Base-by-base conservation (phyloP, 2,797 vertebrate genomes). In the Onychomys leucogaster region DNA sequence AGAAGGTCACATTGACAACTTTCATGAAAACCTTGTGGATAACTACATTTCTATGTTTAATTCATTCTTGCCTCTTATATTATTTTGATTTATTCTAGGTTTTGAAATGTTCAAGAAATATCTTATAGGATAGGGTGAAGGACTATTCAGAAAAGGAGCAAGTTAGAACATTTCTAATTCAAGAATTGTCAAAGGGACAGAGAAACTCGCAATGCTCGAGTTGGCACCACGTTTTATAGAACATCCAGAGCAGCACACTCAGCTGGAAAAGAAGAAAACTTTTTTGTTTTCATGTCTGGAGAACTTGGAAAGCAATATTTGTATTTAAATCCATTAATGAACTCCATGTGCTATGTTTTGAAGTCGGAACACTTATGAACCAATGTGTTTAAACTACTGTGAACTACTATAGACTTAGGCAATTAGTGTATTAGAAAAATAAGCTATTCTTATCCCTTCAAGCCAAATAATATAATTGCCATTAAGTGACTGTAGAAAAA, bases 101-200 rank as follows among this genome's bases (percentile, higher is more conserved):
- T 89, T 98, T 98, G 98, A 98, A 98, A 93, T 96, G 97, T 98
- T 98, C 90, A 97, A 87, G 92, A 97, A 84, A 89, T 97, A 96
- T 94, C 95, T 93, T 98, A 97, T 96, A 98, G 97, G 88, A 52
- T 17, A 88, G 89, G 91, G 57, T 95, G 90, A 97, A 97, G 96
- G 92, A 95, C 14, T 49, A 92, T 91, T 97, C 85, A 73, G 91
- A 97, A 92, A 75, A 85, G 61, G 63, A 97, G 93, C 63, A 93
- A 82, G 76, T 90, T 90, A 89, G 82, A 34, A 12, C 0, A 80
- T 46, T 78, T 65, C 71, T 92, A 77, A 94, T 67, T 55, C 46
- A 92, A 96, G 59, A 89, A 97, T 96, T 98, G 71, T 94, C 96
- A 97, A 95, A 97, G 71, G 92, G 37, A 10, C 95, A 83, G 23